phyloP scores from a whole-genome alignment of 2,113 vertebrate species.

The Phyllostomus hastatus region DNA sequence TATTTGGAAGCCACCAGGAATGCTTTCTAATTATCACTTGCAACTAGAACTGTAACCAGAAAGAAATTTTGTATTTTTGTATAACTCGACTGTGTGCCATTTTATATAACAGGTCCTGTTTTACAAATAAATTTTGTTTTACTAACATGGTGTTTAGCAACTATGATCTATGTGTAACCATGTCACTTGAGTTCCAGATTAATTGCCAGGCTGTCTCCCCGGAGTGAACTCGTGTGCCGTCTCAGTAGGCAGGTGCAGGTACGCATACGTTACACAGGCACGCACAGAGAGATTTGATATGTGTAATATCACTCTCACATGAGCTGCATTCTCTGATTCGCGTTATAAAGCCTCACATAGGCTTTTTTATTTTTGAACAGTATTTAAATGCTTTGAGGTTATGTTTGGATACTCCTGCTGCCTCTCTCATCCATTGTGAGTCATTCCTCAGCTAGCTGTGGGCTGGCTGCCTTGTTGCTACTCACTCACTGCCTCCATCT shows the following conservation, averaged over 20 bases:
- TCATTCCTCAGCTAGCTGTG: slow-evolving; percentile 54
- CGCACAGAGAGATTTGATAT: slow-evolving; percentile 34
- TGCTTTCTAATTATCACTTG: slow-evolving; percentile 80
- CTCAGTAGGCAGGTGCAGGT: slow-evolving; percentile 40
- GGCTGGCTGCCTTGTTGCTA: slow-evolving; percentile 52
- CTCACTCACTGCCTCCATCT: slow-evolving; percentile 37
- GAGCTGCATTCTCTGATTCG: slow-evolving; percentile 47
- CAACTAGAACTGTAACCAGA: slow-evolving; percentile 81
- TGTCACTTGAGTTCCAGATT: slow-evolving; percentile 74
- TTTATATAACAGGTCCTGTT: slow-evolving; percentile 86
- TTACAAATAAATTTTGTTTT: slow-evolving; percentile 84
- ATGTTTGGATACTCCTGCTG: slow-evolving; percentile 49
- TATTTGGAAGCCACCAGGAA: slow-evolving; percentile 74
- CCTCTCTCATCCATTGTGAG: slow-evolving; percentile 53
- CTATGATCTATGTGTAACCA: slow-evolving; percentile 79
- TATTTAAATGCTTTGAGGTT: slow-evolving; percentile 45
- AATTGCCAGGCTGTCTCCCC: slow-evolving; percentile 62
- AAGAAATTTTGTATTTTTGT: slow-evolving; percentile 88
- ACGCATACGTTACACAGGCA: slow-evolving; percentile 40
- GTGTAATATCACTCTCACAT: slow-evolving; percentile 54
- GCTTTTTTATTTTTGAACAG: slow-evolving; percentile 24
- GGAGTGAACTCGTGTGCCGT: slow-evolving; percentile 65
- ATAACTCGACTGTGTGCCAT: slow-evolving; percentile 85
- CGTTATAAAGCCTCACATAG: slow-evolving; percentile 19
- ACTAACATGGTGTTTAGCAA: slow-evolving; percentile 83